Percentiles rank a stretch among this genome's conserved stretches.
phyloP scores from a whole-genome alignment of 2,888 invertebrate genomes.

The Lasioglossum figueresi region DNA sequence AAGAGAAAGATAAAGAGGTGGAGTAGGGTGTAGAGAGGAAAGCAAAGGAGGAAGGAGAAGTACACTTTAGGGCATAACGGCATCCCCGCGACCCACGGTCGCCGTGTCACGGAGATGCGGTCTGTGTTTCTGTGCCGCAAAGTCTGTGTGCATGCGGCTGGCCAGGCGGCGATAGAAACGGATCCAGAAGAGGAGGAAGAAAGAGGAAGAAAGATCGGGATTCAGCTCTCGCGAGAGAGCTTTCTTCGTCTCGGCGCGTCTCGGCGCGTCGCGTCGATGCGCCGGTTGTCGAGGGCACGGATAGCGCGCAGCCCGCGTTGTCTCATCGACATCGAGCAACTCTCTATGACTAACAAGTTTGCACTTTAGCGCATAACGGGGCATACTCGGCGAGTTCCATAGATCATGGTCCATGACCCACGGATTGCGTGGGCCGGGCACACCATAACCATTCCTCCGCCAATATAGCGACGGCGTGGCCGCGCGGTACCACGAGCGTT shows the following conservation, averaged over 20 bases:
- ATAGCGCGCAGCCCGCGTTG: constrained; percentile 54
- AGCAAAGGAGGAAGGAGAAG: constrained; percentile 61
- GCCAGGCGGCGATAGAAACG: constrained; percentile 14
- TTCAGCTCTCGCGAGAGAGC: constrained; percentile 8
- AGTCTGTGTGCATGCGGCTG: constrained; percentile 50
- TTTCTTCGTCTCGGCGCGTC: constrained; percentile 28
- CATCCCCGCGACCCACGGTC: constrained; percentile 72
- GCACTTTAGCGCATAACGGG: constrained; percentile 83
- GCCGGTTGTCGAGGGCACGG: constrained; percentile 14
- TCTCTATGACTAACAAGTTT: constrained; percentile 84
- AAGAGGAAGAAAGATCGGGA: not conserved
- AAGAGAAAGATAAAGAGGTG: not conserved
- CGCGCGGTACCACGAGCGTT: constrained; percentile 71
- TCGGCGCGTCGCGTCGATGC: constrained; percentile 30
- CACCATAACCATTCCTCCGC: constrained; percentile 70
- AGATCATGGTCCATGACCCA: constrained; percentile 82
- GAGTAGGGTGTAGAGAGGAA: constrained; percentile 14
- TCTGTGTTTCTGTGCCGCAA: constrained; percentile 57
- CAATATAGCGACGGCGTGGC: constrained; percentile 65
- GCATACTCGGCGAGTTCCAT: constrained; percentile 78
- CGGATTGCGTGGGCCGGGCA: constrained; percentile 81
- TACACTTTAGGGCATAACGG: constrained; percentile 82
- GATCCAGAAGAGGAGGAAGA: not conserved
- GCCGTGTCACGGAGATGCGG: constrained; percentile 63
- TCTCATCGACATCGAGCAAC: constrained; percentile 72